These are phyloP conservation scores for Panagrolaimus sp. DNA, from an alignment of 1,140 invertebrate species.

Conservation along the genomic window DNA sequence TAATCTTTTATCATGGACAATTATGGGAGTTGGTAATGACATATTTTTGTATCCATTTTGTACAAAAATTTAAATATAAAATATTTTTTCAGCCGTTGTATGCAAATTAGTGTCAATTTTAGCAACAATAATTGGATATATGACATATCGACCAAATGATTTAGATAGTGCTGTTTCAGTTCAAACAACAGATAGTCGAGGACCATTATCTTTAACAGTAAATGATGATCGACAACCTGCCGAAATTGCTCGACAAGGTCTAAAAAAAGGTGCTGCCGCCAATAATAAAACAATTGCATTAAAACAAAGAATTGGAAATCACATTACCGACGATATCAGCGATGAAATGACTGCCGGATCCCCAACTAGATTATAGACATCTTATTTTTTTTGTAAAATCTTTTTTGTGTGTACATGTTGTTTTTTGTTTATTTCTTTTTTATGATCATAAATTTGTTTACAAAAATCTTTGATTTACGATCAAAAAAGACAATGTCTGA, in stretches of 20 bases:
- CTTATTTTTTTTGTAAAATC: background rate
- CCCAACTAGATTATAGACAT: constrained; percentile 6
- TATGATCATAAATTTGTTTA: background rate
- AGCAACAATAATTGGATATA: constrained; percentile 57
- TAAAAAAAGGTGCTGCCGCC: background rate
- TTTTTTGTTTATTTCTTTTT: constrained; percentile 5
- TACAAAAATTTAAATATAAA: constrained; percentile 15
- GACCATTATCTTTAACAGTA: constrained; percentile 50
- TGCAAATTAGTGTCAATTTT: constrained; percentile 58
- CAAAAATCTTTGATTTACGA: no score
- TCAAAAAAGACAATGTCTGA: no score
- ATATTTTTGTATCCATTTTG: background rate
- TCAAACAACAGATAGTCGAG: constrained; percentile 47
- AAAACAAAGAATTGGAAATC: background rate
- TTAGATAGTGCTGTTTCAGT: constrained; percentile 51
- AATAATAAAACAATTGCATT: background rate
- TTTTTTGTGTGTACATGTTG: constrained; percentile 18
- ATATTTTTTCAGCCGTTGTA: constrained; percentile 50
- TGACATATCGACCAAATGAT: constrained; percentile 56
- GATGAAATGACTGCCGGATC: background rate
- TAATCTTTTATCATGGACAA: constrained; percentile 52
- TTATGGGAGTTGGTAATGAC: constrained; percentile 53
- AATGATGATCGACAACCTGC: constrained; percentile 41
- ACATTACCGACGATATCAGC: background rate
- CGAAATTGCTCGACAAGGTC: background rate